These are phyloP conservation scores for Phrynocephalus forsythii DNA, from an alignment of 2,797 vertebrate genomes.

Conservation along the genomic window DNA sequence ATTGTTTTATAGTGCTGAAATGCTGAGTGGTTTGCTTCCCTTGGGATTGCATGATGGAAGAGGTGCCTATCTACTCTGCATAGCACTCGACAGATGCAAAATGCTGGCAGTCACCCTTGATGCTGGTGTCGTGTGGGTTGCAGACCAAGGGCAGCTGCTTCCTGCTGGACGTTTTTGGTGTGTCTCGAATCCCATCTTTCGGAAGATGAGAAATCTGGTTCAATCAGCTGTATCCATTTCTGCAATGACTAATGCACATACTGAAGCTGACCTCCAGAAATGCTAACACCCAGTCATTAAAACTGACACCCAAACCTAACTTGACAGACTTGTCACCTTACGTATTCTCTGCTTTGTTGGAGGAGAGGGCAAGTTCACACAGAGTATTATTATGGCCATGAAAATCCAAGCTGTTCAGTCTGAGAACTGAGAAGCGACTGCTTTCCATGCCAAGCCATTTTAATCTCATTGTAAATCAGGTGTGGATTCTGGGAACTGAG, in stretches of 20 bases:
- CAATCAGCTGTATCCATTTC: neutral
- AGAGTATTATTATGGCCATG: neutral
- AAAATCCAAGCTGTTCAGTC: slow-evolving; percentile 16
- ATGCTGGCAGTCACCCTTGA: neutral
- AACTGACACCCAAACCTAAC: slow-evolving; percentile 12
- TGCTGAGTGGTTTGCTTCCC: neutral
- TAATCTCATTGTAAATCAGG: slow-evolving; percentile 1
- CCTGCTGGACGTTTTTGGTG: neutral
- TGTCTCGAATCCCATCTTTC: neutral
- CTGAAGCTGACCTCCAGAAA: neutral
- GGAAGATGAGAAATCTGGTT: neutral
- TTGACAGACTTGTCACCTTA: neutral
- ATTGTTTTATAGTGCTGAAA: neutral
- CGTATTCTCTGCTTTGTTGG: slow-evolving; percentile 5
- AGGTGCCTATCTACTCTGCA: neutral
- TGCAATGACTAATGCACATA: neutral
- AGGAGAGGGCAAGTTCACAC: slow-evolving; percentile 8
- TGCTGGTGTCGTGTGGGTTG: neutral
- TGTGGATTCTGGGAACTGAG: neutral
- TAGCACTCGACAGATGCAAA: neutral
- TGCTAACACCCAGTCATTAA: slow-evolving; percentile 2
- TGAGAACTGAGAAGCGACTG: neutral
- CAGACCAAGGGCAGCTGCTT: neutral
- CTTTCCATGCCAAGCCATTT: slow-evolving; percentile 10
- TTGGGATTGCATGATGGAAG: neutral